Evolutionary conservation across 1,140 invertebrate genomes (phyloP), one percentile per base, ranked within the genome.

Genomic region (Papilio dardanus): DNA sequence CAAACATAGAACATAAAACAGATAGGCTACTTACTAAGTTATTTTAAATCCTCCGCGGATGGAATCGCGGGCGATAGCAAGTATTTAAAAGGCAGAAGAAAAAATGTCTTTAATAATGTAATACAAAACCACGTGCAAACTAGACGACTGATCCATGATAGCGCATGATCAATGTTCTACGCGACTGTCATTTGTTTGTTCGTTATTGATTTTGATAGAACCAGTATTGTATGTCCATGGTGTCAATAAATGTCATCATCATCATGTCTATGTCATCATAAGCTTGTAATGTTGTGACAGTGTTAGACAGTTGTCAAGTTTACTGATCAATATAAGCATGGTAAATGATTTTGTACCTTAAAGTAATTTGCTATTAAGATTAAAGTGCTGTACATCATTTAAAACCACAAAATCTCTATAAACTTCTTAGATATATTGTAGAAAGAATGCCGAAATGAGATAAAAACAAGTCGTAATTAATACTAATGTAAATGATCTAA

Each of bases 401-500:
- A 37, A 37, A 37, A 4, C 35, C 7, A 37, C 35, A 37, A 12
- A 4, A 12, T 37, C 8, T 37, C 24, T 30, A 24, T 1, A n/a
- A n/a, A n/a, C n/a, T n/a, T n/a, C n/a, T n/a, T 12, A 5, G 58
- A 62, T 24, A 16, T 12, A 58, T 30, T 6, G n/a, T n/a, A n/a
- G n/a, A 28, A 62, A 24, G 58, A 62, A 83, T 84, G 89, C 89
- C 86, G 81, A 85, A 79, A 77, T 80, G 81, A 86, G 81, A 71
- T 75, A 74, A 73, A 83, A 67, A 71, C n/a, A 66, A 77, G 74
- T 77, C 77, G 85, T 84, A 85, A 89, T 86, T 84, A 86, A 90
- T 90, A 87, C 87, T 83, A 91, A 90, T 88, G 87, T 88, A 84
- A 90, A 89, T 84, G 30, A 87, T 88, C 86, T 88, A 89, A 89